Evolutionary conservation across 2,888 invertebrate species (phyloP), one percentile per base, ranked within the genome.

Genomic region (Chaetoderma sp.): DNA sequence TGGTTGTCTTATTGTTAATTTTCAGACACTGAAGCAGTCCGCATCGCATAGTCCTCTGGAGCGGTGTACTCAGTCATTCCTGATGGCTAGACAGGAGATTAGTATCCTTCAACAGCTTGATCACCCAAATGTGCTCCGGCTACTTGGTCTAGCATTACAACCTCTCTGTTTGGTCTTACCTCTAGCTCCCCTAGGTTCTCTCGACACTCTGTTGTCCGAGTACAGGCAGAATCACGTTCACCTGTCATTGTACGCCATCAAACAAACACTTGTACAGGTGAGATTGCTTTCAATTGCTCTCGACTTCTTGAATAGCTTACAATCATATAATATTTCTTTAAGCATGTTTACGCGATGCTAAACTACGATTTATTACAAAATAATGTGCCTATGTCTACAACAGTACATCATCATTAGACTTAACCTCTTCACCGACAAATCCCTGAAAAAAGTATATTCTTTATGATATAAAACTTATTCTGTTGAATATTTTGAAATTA

Each of bases 11-110:
- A n/a, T n/a, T n/a, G n/a, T n/a, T n/a, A n/a, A n/a, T n/a, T n/a
- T n/a, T n/a, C n/a, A n/a, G n/a, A n/a, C n/a, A n/a, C n/a, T n/a
- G n/a, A n/a, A n/a, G n/a, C n/a, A n/a, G n/a, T n/a, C n/a, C n/a
- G n/a, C n/a, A n/a, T n/a, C n/a, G n/a, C n/a, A 94, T 96, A 10
- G 93, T 94, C 88, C 75, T 74, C 3, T 68, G 66, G 4, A 52
- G 28, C 28, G 18, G 52, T 52, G 52, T 28, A 52, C 52, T 32
- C 32, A 96, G 85, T 97, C 98, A 0, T 98, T 99, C 88, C 95
- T 95, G 84, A 97, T 95, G 0, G 95, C 97, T 1, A 89, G 98
- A 21, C 97, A 97, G 86, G 98, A 99, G 87, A 88, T 98, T 61
- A 92, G 93, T 77, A 95, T 98, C 70, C 88, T 99, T 55, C 88